Evolutionary conservation across 2,113 vertebrate species (phyloP).

Genomic region (Ranitomeya variabilis): DNA sequence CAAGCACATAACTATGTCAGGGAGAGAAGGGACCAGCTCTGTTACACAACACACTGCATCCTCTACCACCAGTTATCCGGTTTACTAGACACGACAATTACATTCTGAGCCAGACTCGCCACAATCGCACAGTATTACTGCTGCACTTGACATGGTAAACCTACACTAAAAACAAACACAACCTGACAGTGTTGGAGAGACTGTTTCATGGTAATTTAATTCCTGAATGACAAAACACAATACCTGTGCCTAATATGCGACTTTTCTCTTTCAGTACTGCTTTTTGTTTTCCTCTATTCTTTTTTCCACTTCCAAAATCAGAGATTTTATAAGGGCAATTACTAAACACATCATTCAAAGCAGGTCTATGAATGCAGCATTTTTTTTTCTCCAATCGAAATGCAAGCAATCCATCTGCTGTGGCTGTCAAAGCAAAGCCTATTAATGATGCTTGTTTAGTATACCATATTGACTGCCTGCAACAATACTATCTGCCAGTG

Average conservation of each 20-base stretch:
- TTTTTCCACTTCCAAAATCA: constrained; percentile 59
- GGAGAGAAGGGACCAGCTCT: not conserved
- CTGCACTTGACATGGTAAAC: not conserved
- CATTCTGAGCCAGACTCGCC: not conserved
- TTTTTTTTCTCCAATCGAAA: constrained; percentile 70
- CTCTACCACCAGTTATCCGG: not conserved
- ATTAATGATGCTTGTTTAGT: constrained; percentile 63
- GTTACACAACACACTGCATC: not conserved
- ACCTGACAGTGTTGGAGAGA: not conserved
- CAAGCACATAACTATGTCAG: not conserved
- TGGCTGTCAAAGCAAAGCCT: constrained; percentile 66
- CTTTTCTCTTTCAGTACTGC: constrained; percentile 20
- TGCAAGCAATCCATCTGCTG: constrained; percentile 69
- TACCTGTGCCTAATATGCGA: constrained; percentile 37
- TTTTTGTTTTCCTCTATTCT: constrained; percentile 11
- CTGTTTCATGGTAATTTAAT: constrained; percentile 26
- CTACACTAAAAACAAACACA: constrained; percentile 25
- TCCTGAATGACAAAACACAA: constrained; percentile 52
- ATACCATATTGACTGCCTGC: constrained; percentile 60
- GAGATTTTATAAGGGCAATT: constrained; percentile 70
- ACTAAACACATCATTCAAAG: constrained; percentile 71
- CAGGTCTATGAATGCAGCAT: constrained; percentile 68
- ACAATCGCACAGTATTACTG: not conserved
- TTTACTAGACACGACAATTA: not conserved
- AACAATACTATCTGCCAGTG: constrained; percentile 62